phyloP scores from a whole-genome alignment of 2,797 vertebrate species.

The Eulemur coronatus region DNA sequence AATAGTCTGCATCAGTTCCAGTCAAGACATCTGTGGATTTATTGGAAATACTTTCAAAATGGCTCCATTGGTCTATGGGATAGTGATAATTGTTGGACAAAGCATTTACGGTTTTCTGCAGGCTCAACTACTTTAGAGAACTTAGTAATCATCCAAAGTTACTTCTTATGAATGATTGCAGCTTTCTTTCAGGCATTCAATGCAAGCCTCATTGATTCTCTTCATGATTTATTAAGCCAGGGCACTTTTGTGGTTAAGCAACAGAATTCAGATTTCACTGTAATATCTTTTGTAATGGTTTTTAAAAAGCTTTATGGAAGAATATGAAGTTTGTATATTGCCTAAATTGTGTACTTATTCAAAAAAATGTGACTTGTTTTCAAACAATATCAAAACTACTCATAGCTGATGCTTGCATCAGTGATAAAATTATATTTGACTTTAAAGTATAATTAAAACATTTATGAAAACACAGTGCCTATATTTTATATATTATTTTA shows the following conservation, averaged over 20 bases:
- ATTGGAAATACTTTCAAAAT: conserved; percentile 61
- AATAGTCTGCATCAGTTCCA: conserved; percentile 46
- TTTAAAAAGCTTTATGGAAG: conserved; percentile 52
- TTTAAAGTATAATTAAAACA: neutral
- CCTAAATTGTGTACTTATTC: conserved; percentile 25
- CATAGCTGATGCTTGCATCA: neutral
- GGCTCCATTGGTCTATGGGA: neutral
- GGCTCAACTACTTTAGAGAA: conserved; percentile 53
- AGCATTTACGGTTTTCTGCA: conserved; percentile 44
- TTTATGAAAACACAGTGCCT: neutral
- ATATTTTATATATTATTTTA: neutral
- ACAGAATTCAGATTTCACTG: conserved; percentile 52
- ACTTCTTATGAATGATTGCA: conserved; percentile 53
- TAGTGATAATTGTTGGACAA: conserved; percentile 36
- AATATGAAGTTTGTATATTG: conserved; percentile 50
- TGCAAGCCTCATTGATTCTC: conserved; percentile 55
- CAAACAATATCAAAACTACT: conserved; percentile 23
- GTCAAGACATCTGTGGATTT: conserved; percentile 46
- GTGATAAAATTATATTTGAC: neutral
- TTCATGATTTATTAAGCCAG: conserved; percentile 57
- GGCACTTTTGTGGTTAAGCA: conserved; percentile 36
- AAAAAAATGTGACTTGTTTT: conserved; percentile 44
- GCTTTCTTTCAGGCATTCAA: conserved; percentile 6
- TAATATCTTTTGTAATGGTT: conserved; percentile 58
- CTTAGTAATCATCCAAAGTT: conserved; percentile 44